Evolutionary conservation across 2,797 vertebrate genomes (phyloP), one percentile per base, ranked within the genome.

Genomic region (Gymnoscopelus microlampas): DNA sequence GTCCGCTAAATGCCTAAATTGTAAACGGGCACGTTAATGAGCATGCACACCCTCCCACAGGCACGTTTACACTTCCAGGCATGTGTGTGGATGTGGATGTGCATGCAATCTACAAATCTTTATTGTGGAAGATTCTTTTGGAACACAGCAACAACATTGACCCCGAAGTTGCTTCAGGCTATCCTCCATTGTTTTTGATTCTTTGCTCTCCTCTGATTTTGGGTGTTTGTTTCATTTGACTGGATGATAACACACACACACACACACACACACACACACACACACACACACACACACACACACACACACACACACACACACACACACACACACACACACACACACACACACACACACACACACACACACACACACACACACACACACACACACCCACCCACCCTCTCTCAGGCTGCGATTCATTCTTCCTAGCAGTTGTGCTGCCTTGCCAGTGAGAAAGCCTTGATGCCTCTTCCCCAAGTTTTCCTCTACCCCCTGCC

Each of bases 181-280:
- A 77, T 89, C 78, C 82, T 72, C 64, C 77, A 88, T 88, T 91
- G 89, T 19, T 80, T 91, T 88, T 91, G 90, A 92, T 92, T 87
- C 80, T 79, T 84, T 26, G 58, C 85, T 77, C 81, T 86, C 83
- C 85, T 89, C 88, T 91, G 85, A 90, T 91, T 87, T 19, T 62
- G 67, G 78, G 79, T 83, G 88, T 90, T 92, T 91, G 89, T 90
- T 90, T 83, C 81, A 88, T 90, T 91, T 92, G 87, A 93, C 74
- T 79, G 81, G 80, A 81, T 85, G 77, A 83, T 78, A 79, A 76
- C 88, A 81, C 78, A 76, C 60, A 66, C 77, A 61, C 70, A 66
- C 74, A 62, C 67, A 23, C 82, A 59, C 64, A 7, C 63, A 26
- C 82, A 44, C 47, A 19, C 19, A 19, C 19, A 19, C 19, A 19